Evolutionary conservation across 2,888 invertebrate genomes (phyloP), one percentile per base, ranked within the genome.

Genomic region (Abrostola triplasia): DNA sequence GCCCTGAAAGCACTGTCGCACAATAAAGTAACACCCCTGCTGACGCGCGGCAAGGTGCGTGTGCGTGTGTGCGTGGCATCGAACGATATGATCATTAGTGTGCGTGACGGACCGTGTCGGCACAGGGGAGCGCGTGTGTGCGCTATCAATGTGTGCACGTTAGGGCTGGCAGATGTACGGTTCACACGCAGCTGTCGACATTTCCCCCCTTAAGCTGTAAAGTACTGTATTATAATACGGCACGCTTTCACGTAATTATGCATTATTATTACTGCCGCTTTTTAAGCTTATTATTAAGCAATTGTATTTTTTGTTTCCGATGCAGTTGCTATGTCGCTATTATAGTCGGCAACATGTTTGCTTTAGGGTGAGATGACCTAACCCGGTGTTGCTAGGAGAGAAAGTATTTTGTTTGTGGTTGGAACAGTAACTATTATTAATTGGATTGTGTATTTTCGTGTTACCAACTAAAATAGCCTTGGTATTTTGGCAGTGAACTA

Each of bases 171-270:
- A 93, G 92, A 92, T 92, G 92, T 88, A 86, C 80, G 61, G 76
- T 85, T 88, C 85, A 82, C 86, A 82, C 87, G 92, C 94, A 93
- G 93, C 93, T 93, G 93, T 91, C 91, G 84, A 79, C 79, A 77
- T 76, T 83, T 84, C 85, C 87, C 91, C 84, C 85, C 81, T 73
- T 80, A 82, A 83, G 83, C 83, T 81, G 80, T 86, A 86, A 85
- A 84, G 81, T 84, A 87, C 84, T 83, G 84, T 83, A 85, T 84
- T 85, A 85, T 88, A 88, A 90, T 88, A 90, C 87, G 91, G 94
- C 93, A 94, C 94, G 93, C 94, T 93, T 94, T 93, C 92, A 90
- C 91, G 86, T 88, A 92, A 92, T 92, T 90, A 92, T 90, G 84
- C 88, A 87, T 91, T 93, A 93, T 93, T 93, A 93, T 92, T 92